Base-by-base conservation (phyloP, 2,888 invertebrate genomes). In the Caenorhabditis sp. region DNA sequence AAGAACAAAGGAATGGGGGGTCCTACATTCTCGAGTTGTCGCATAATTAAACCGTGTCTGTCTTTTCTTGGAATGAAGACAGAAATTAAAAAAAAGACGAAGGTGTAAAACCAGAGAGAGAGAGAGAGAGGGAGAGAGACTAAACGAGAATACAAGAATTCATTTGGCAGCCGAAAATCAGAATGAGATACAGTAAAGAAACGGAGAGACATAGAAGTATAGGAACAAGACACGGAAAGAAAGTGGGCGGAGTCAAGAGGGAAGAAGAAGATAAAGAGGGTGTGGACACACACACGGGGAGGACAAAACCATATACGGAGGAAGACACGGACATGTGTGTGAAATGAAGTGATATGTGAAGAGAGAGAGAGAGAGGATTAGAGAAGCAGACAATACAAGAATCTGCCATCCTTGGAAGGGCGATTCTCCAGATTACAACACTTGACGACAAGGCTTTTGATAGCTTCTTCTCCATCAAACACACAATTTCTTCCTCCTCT, bases 81-180 rank as follows among this genome's bases (percentile, higher is more conserved):
- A 28, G 31, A 58, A 31, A 31, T 5, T n/a, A 19, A 44, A 26
- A 63, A 28, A 12, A 51, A 31, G 51, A 49, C 49, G 49, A 49
- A 31, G 51, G 66, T 66, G 58, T 58, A 76, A 47, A 76, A 44
- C 66, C n/a, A 47, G 35, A 54, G 63, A 10, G 41, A 12, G 38
- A 56, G 56, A 44, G 31, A 47, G 35, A 54, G 63, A 10, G 41
- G 6, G 38, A 56, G 56, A 44, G 31, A 35, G 38, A 19, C 38
- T 4, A 77, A 77, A 77, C 77, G 70, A 70, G 70, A 77, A 77
- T 70, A 61, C 54, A 77, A 79, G 82, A 77, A 72, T 80, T 61
- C 44, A 44, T 44, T 44, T 44, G 44, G 44, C 44, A 44, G 14
- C 26, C 68, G 49, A 70, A 68, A 35, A 35, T 35, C 38, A 38